Evolutionary conservation across 2,797 vertebrate genomes (phyloP), one percentile per base, ranked within the genome.

Genomic region (Arctocebus calabarensis): DNA sequence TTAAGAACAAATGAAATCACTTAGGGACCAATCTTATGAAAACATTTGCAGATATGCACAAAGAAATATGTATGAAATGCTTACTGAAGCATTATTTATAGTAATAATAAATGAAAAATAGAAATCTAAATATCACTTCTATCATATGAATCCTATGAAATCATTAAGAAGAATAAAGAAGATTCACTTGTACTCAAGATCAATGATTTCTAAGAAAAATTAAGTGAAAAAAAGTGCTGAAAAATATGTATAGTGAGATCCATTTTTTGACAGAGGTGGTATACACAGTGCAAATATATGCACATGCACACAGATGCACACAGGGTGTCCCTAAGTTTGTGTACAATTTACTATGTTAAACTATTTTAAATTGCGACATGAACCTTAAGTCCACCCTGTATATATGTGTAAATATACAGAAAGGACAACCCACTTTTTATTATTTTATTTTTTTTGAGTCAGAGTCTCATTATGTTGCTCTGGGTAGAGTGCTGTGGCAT

Each of bases 131-230:
- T 29, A 40, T 55, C 82, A 82, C 48, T 40, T 48, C 27, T 52
- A 55, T 12, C 17, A 48, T 16, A 90, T 13, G 34, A 91, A 45
- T 66, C 52, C 59, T 57, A 40, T 11, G 29, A 8, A 37, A 12
- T 78, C 40, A 81, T 84, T 81, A 57, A 52, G 77, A 85, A 85
- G 7, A 74, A 68, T 10, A 62, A 84, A n/a, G 29, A 23, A 84
- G n/a, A 74, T 29, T 82, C 84, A 29, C 7, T 89, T n/a, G 40
- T 11, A 71, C 5, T 90, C 66, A 77, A 14, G 16, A 78, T 48
- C 48, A 84, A 81, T 86, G 48, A 90, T 73, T 79, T 86, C 37
- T n/a, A 90, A 37, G 32, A 83, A 94, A 61, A 32, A 92, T 34
- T 66, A 82, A 68, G 29, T 91, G 10, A 75, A 78, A 84, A 91